Base-by-base conservation (phyloP, 2,888 invertebrate genomes). In the Phania funesta region DNA sequence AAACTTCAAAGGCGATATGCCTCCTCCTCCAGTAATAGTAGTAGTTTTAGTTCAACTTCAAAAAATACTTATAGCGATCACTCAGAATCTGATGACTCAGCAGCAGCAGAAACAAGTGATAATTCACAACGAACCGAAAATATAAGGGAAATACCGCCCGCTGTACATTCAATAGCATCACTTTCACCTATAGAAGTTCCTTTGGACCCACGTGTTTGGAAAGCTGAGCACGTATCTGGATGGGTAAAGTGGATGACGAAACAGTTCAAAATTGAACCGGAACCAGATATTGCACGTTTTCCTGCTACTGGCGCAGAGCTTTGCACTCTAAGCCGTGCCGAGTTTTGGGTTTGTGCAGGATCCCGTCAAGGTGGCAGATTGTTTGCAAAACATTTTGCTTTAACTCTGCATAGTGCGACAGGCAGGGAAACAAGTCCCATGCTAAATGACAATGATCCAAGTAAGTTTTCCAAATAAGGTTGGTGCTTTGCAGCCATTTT, bases 151-250 rank as follows among this genome's bases (percentile, higher is more conserved):
- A 24, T 71, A 38, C 52, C 71, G n/a, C 20, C 60, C 11, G 26
- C 48, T 9, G 8, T 41, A 26, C 18, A 41, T 44, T 13, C 35
- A 46, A 41, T 44, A 68, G 48, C 38, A 32, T 16, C 44, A 9
- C 64, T 74, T 1, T 70, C 88, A 7, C 86, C 87, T 3, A 87
- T 89, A 7, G 82, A 88, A 74, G 87, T 90, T 35, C 91, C 90
- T 0, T 85, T 88, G n/a, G 94, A 94, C 92, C 94, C 94, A 26
- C 91, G 92, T 62, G 93, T 93, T 87, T 94, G 94, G 94, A 92
- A 91, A 78, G 87, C 90, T 16, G 90, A 89, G 32, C 93, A 94
- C 88, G 93, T 94, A 82, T 90, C 90, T 75, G 92, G 92, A 56
- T 94, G 94, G 94, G 89, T 94, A 54, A 89, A 90, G 48, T 94